Conservation (phyloP, 1,140 invertebrate genomes). For the Pogonognathellus flavescens region DNA sequence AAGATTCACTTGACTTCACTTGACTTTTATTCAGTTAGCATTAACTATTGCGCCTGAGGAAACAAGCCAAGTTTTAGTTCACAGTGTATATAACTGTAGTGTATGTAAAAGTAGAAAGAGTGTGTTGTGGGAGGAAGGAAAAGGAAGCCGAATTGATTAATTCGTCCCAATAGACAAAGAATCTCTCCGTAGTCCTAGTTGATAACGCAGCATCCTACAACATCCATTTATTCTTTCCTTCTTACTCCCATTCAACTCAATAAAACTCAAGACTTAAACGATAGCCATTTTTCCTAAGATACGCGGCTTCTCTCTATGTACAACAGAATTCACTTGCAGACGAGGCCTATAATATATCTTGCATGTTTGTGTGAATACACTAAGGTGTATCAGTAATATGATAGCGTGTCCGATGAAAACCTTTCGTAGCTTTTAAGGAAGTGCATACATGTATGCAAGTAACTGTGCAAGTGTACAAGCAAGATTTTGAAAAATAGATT, state of each 20-base stretch:
- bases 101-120: neutral
- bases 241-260: conserved; percentile 36
- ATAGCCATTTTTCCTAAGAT: conserved; percentile 31
- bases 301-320: neutral
- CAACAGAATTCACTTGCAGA: neutral
- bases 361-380: no score
- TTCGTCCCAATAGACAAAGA: conserved; percentile 56
- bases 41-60: conserved; percentile 15
- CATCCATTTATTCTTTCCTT: conserved; percentile 16
- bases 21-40: conserved; percentile 58
- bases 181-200: conserved; percentile 51
- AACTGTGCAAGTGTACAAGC: neutral
- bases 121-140: conserved; percentile 38
- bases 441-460: no score
- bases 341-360: neutral
- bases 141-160: conserved; percentile 62
- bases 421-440: no score
- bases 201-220: conserved; percentile 48
- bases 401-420: conserved; percentile 12
- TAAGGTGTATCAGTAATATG: neutral
- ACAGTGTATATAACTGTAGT: neutral
- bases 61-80: conserved; percentile 18
- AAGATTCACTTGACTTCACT: conserved; percentile 54
- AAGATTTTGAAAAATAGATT: conserved; percentile 27
- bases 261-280: conserved; percentile 50